Conservation (phyloP, 2,888 invertebrate genomes). For the Brenthis hecate region DNA sequence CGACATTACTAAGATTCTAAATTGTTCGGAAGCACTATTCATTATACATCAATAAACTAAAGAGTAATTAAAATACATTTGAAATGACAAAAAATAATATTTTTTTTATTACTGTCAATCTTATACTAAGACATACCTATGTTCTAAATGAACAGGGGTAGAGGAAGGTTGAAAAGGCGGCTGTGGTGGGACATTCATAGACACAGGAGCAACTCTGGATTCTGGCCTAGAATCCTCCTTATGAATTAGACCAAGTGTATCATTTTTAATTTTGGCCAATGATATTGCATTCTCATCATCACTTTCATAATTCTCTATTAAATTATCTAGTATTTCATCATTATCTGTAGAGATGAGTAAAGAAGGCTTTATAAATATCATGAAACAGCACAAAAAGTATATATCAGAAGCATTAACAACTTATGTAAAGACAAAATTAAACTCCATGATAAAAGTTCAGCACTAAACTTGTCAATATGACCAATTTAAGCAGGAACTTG, state of each 20-base stretch:
- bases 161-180: slow-evolving; percentile 95
- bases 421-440: too few species aligned
- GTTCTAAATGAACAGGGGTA: slow-evolving; percentile 91
- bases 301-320: slow-evolving; percentile 79
- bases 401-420: too few species aligned
- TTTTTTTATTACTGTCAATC: neutral
- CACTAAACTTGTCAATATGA: too few species aligned
- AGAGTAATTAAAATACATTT: too few species aligned
- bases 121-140: slow-evolving; percentile 78
- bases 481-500: too few species aligned
- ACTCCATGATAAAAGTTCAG: too few species aligned
- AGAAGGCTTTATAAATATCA: neutral
- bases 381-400: too few species aligned
- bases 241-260: slow-evolving; percentile 72
- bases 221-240: slow-evolving; percentile 57
- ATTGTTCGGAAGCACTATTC: too few species aligned
- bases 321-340: slow-evolving; percentile 61
- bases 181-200: slow-evolving; percentile 84
- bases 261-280: slow-evolving; percentile 87
- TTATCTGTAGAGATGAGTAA: slow-evolving; percentile 52
- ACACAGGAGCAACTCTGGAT: slow-evolving; percentile 54
- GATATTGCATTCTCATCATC: slow-evolving; percentile 90
- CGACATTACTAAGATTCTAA: too few species aligned
- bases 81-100: too few species aligned
- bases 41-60: too few species aligned